Evolutionary conservation across 2,797 vertebrate species (phyloP), one percentile per base, ranked within the genome.

Genomic region (Sphaeramia orbicularis): DNA sequence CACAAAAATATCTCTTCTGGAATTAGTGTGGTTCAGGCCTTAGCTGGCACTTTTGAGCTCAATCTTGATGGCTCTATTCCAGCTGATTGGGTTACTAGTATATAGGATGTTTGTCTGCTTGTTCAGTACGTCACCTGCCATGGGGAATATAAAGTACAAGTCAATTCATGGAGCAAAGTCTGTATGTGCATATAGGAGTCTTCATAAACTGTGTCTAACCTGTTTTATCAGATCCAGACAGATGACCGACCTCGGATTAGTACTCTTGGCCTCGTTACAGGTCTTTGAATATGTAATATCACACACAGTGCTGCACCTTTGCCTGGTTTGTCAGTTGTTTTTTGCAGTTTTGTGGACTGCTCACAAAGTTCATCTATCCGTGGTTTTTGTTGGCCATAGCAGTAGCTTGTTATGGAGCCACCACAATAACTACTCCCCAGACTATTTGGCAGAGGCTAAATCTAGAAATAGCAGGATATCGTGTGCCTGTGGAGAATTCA

Each of bases 41-140:
- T n/a, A n/a, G 63, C 62, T 56, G 76, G 66, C 74, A 81, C 74
- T 76, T 79, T 70, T 40, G 4, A 71, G 37, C 58, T 27, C 40
- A 59, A 40, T 41, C 53, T 42, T 32, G 65, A 15, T 52, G 78
- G 73, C 59, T 79, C 38, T 44, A 1, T 55, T 74, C 73, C 30
- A 64, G 58, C 42, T 49, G 5, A 16, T 55, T 27, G 10, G 38
- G 16, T 45, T 10, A 19, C 11, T 43, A 49, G 44, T 53, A 21
- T 18, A 42, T 18, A 55, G n/a, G 55, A 60, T 38, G 32, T 44
- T 56, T 32, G 61, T 30, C 58, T 45, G 35, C 16, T 21, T 14
- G 35, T 41, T 55, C 40, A 47, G 36, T 24, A 36, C 42, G 38
- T n/a, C 10, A 37, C 40, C 52, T 53, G 67, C 61, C 38, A 16